Evolutionary conservation across 2,888 invertebrate species (phyloP).

Genomic region (Flexamia atlantica): DNA sequence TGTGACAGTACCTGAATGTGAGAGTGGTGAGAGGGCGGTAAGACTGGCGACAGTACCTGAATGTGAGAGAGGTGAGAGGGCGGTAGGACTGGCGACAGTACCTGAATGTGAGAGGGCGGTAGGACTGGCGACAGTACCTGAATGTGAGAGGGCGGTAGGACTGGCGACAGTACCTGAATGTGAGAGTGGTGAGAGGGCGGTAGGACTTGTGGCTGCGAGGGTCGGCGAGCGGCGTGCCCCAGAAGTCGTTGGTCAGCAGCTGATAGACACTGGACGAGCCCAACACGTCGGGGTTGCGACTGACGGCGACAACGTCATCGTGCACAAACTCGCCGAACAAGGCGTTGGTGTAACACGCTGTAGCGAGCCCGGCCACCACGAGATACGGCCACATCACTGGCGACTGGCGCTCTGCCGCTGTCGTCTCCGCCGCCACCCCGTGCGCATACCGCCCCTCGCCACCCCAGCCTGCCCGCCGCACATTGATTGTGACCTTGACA

Average conservation of each 20-base stretch:
- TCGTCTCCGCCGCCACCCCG: conserved; percentile 10
- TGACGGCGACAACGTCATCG: conserved; percentile 92
- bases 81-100: too few relatives aligned
- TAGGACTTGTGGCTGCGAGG: conserved; percentile 91
- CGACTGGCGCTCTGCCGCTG: neutral
- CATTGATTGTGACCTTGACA: conserved; percentile 43
- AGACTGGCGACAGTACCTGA: too few relatives aligned
- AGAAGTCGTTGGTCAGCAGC: conserved; percentile 89
- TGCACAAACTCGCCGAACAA: conserved; percentile 91
- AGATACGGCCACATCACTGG: conserved; percentile 58
- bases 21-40: too few relatives aligned
- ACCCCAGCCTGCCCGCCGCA: neutral
- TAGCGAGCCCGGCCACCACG: conserved; percentile 76
- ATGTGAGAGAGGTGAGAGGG: too few relatives aligned
- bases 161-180: conserved; percentile 89
- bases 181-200: conserved; percentile 88
- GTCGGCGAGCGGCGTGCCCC: conserved; percentile 94
- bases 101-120: too few relatives aligned
- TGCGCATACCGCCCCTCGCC: conserved; percentile 3
- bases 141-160: too few relatives aligned
- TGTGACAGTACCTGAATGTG: too few relatives aligned
- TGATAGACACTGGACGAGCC: conserved; percentile 81
- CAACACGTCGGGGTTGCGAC: conserved; percentile 88
- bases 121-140: too few relatives aligned
- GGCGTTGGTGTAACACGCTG: conserved; percentile 85